phyloP scores from a whole-genome alignment of 2,797 vertebrate genomes.

The Halcyon badia region DNA sequence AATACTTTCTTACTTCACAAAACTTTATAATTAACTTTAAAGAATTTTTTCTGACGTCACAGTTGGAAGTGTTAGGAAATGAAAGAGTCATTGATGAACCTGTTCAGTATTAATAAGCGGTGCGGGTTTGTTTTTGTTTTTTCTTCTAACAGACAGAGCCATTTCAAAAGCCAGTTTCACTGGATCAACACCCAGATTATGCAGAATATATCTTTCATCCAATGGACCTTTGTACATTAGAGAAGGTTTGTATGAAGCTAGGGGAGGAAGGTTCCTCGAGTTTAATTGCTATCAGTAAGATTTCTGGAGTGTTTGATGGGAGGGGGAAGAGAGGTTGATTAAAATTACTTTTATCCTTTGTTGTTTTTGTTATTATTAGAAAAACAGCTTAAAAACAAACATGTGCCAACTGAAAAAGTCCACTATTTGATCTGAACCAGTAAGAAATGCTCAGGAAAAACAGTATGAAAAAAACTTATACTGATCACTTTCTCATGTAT shows the following conservation, averaged over 20 bases:
- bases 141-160: conserved; percentile 90
- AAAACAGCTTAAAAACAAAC: neutral
- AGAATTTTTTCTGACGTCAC: neutral
- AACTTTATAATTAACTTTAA: neutral
- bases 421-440: neutral
- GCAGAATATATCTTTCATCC: conserved; percentile 98
- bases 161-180: conserved; percentile 96
- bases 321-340: neutral
- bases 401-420: neutral
- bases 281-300: neutral
- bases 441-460: neutral
- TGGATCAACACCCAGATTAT: conserved; percentile 98
- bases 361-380: neutral
- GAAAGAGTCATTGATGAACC: neutral
- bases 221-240: conserved; percentile 97
- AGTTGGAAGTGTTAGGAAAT: neutral
- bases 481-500: neutral
- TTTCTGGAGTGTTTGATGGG: neutral
- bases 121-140: neutral
- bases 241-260: conserved; percentile 89
- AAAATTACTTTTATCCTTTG: neutral
- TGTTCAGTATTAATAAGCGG: neutral
- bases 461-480: neutral
- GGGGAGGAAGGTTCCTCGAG: neutral
- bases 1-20: neutral